Evolutionary conservation across 2,888 invertebrate genomes (phyloP).

Genomic region (Chrysolina haemoptera): DNA sequence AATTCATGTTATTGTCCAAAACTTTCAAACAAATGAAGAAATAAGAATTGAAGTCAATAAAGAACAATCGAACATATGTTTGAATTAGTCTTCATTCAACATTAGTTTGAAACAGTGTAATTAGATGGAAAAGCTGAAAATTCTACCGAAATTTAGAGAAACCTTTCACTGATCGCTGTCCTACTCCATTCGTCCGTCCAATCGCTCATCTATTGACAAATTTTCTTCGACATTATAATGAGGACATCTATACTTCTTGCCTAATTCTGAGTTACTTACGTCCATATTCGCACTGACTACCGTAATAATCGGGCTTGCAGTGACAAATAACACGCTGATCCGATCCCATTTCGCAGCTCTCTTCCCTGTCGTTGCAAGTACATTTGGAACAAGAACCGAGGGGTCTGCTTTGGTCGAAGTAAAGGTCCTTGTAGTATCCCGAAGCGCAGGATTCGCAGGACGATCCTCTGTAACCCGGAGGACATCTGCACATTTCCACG

Average conservation of each 20-base stretch:
- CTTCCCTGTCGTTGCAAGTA: slow-evolving; percentile 83
- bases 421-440: slow-evolving; percentile 80
- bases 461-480: slow-evolving; percentile 80
- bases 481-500: slow-evolving; percentile 81
- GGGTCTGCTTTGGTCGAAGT: slow-evolving; percentile 70
- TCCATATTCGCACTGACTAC: slow-evolving; percentile 75
- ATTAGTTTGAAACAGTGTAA: too few species aligned
- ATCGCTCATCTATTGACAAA: too few species aligned
- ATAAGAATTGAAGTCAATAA: too few species aligned
- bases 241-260: slow-evolving; percentile 7
- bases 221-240: background rate
- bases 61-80: too few species aligned
- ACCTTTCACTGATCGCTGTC: too few species aligned
- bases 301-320: slow-evolving; percentile 80
- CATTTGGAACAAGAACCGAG: slow-evolving; percentile 79
- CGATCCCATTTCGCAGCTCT: slow-evolving; percentile 75
- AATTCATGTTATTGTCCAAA: too few species aligned
- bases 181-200: too few species aligned
- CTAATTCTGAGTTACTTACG: slow-evolving; percentile 52
- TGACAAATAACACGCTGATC: slow-evolving; percentile 78
- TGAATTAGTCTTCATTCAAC: too few species aligned
- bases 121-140: too few species aligned
- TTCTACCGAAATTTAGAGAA: too few species aligned
- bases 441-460: slow-evolving; percentile 87
- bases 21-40: too few species aligned